Conservation (phyloP, 2,797 vertebrate genomes). For the Onychomys leucogaster region DNA sequence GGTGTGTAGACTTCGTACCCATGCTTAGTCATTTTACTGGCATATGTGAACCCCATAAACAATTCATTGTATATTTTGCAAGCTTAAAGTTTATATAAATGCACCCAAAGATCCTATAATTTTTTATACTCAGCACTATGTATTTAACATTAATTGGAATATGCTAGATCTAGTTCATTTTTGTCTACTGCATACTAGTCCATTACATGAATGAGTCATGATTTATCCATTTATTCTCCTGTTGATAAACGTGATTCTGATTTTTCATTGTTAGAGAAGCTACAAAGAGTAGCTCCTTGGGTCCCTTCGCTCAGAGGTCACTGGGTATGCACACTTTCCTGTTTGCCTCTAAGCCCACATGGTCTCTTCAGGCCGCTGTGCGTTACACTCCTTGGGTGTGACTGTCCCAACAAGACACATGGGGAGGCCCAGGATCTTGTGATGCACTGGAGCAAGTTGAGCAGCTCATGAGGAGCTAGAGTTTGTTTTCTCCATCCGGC, state of each 20-base stretch:
- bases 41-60: neutral
- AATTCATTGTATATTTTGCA: neutral
- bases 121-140: neutral
- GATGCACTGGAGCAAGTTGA: neutral
- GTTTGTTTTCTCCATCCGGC: neutral
- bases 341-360: neutral
- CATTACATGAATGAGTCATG: neutral
- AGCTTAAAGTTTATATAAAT: neutral
- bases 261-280: neutral
- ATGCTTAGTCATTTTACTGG: neutral
- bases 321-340: accelerated
- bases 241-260: neutral
- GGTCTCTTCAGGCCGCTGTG: neutral
- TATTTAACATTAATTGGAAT: neutral
- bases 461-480: neutral
- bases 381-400: accelerated
- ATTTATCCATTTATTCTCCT: neutral
- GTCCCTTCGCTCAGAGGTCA: neutral
- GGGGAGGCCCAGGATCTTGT: neutral
- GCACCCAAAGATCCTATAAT: neutral
- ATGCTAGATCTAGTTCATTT: neutral
- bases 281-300: neutral
- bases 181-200: neutral
- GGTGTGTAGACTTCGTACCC: too few relatives aligned
- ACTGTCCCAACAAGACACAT: neutral